Evolutionary conservation across 2,797 vertebrate genomes (phyloP), one percentile per base, ranked within the genome.

Genomic region (Thaleichthys pacificus): DNA sequence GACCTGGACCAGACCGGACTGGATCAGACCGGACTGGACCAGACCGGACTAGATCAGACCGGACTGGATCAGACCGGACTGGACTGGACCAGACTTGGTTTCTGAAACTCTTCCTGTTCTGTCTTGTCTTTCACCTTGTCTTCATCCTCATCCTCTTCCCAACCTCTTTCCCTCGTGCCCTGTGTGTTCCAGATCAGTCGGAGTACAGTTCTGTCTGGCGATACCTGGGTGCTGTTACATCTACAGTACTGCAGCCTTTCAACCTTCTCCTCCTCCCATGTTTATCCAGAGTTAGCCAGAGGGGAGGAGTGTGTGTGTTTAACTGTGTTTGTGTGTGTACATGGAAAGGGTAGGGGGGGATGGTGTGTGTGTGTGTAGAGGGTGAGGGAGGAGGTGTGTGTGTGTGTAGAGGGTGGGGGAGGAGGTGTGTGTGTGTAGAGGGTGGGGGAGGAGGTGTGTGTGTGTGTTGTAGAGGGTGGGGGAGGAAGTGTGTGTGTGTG

Each of bases 271-370:
- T 38, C 35, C 35, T 38, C 35, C 35, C 35, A 38, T 6, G 35
- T 38, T 47, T 21, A 64, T 15, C n/a, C 28, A 49, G 21, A 38
- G 35, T 38, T n/a, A 60, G 21, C 35, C 24, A 9, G 32, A 49
- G 51, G 64, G 68, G 62, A 54, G 62, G 30, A 56, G 71, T 68
- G 35, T 73, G 64, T 28, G 24, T 35, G 57, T 54, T 42, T 74
- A 54, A 56, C 38, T 26, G 35, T 68, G 69, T 54, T 63, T 57
- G 54, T 67, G 68, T 58, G 51, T 47, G 60, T 38, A 38, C 35
- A 38, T 8, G 35, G 35, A 8, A 38, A 38, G 64, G 75, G 60
- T 57, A 62, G n/a, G 26, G 68, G 65, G 69, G 42, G 69, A 8
- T 7, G 35, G 5, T 3, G 35, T 38, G 72, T 60, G 47, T 28